phyloP scores from a whole-genome alignment of 2,888 invertebrate genomes.

The Digitonthophagus gazella region DNA sequence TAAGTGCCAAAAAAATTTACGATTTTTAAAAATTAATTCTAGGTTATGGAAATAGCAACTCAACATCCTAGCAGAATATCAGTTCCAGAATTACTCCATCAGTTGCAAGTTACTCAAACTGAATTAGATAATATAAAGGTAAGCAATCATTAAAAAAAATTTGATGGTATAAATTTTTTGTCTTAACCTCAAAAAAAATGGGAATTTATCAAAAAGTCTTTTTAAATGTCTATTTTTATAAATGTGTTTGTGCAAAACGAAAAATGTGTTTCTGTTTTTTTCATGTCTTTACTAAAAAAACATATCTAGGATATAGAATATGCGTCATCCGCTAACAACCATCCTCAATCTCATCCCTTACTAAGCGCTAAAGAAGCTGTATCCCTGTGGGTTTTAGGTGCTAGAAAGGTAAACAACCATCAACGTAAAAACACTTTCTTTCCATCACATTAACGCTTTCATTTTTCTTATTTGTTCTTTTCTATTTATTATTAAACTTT shows the following conservation, averaged over 20 bases:
- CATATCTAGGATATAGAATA: slow-evolving; percentile 68
- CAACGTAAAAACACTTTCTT: slow-evolving; percentile 25
- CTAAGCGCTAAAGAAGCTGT: slow-evolving; percentile 92
- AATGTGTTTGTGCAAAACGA: neutral
- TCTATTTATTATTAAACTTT: neutral
- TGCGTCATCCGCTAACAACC: slow-evolving; percentile 66
- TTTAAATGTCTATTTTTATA: no score
- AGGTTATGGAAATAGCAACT: slow-evolving; percentile 56
- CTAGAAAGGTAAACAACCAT: slow-evolving; percentile 74
- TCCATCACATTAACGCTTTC: slow-evolving; percentile 5
- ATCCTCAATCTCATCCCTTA: slow-evolving; percentile 59
- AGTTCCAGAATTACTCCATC: slow-evolving; percentile 77
- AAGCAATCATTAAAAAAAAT: slow-evolving; percentile 34
- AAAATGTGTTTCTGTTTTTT: slow-evolving; percentile 12
- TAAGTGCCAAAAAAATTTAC: neutral
- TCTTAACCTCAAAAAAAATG: neutral
- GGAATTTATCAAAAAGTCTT: no score
- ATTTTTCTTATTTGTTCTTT: neutral
- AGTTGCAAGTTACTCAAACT: slow-evolving; percentile 79
- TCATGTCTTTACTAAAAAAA: slow-evolving; percentile 26
- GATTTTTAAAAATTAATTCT: slow-evolving; percentile 19
- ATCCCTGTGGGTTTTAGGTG: slow-evolving; percentile 91
- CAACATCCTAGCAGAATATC: slow-evolving; percentile 68
- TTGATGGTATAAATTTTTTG: no score
- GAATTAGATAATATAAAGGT: slow-evolving; percentile 88